A percentile compares a stretch with the other conserved stretches of the same genome.
These are phyloP conservation scores for Lasioglossum lativentre DNA, from an alignment of 2,888 invertebrate species.

Conservation along the genomic window DNA sequence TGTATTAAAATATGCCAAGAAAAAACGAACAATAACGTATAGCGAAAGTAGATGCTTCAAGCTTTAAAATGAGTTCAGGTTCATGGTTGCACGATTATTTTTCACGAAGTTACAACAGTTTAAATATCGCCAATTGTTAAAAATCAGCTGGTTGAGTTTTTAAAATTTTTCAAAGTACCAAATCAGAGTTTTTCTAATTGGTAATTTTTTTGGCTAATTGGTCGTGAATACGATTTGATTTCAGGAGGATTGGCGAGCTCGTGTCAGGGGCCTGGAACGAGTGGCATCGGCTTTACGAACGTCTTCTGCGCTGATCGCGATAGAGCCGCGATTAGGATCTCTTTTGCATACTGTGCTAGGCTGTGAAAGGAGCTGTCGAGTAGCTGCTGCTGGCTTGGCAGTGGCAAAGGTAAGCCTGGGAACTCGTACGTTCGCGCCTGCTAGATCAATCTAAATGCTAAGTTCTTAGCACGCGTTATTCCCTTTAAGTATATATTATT, in stretches of 20 bases:
- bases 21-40: not conserved
- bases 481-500: constrained; percentile 15
- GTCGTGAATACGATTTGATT: not conserved
- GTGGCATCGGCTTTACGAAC: constrained; percentile 86
- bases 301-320: constrained; percentile 85
- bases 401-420: constrained; percentile 78
- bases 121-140: not conserved
- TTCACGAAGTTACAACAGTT: not conserved
- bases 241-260: constrained; percentile 87
- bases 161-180: too few species aligned
- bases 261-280: constrained; percentile 87
- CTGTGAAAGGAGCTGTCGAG: constrained; percentile 87
- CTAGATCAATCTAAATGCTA: constrained; percentile 37
- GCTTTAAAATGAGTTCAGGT: not conserved
- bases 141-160: too few species aligned
- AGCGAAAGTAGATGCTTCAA: not conserved
- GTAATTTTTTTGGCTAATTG: not conserved
- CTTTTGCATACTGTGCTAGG: constrained; percentile 88
- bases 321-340: constrained; percentile 88
- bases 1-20: not conserved
- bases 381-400: constrained; percentile 84
- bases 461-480: not conserved
- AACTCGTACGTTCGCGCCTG: constrained; percentile 54
- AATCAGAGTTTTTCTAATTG: too few species aligned
- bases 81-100: not conserved